Evolutionary conservation across 1,140 invertebrate genomes (phyloP).

Genomic region (Propsilocerus akamusi): DNA sequence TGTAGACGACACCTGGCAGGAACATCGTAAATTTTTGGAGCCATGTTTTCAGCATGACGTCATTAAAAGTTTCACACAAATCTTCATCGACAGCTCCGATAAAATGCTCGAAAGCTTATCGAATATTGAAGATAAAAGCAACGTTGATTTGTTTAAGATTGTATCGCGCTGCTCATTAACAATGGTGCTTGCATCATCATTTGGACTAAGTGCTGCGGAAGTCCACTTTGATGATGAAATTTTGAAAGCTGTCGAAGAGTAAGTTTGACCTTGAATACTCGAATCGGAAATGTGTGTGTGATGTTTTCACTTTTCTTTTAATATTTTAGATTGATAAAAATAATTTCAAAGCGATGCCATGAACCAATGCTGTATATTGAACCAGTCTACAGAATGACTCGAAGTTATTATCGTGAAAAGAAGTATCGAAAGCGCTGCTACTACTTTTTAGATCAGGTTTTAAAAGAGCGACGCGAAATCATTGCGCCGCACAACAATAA

Average conservation of each 20-base stretch:
- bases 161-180: neutral
- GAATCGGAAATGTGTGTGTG: too few species aligned
- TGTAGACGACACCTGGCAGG: neutral
- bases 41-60: neutral
- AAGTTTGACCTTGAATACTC: too few species aligned
- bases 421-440: neutral
- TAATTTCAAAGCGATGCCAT: neutral
- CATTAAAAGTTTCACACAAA: neutral
- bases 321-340: neutral
- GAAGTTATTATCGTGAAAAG: neutral
- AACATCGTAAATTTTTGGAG: neutral
- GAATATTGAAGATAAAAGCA: neutral
- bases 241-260: slow-evolving; percentile 1
- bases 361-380: neutral
- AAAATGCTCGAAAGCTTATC: neutral
- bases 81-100: neutral
- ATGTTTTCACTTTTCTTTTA: neutral
- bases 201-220: neutral
- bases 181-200: neutral
- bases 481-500: neutral
- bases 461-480: neutral
- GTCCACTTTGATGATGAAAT: slow-evolving; percentile 1
- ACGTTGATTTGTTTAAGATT: neutral
- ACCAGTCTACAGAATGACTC: neutral
- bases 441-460: neutral